Base-by-base conservation (phyloP, 2,797 vertebrate genomes). In the Gymnodraco acuticeps region DNA sequence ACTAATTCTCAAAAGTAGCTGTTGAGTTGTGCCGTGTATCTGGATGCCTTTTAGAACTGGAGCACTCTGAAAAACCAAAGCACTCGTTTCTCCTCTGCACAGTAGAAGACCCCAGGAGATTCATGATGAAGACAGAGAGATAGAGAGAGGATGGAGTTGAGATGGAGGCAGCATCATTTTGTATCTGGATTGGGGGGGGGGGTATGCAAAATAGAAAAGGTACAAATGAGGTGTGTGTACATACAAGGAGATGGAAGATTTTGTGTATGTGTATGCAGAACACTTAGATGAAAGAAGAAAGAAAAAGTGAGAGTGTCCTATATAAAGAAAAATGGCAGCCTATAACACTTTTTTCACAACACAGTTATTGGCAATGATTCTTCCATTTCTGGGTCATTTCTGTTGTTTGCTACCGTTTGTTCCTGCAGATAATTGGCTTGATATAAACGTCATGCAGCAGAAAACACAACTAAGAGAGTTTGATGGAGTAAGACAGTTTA, bases 361-460 rank as follows among this genome's bases (percentile, higher is more conserved):
- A 41, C 3, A 48, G 51, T 68, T 70, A 73, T n/a, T 80, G 68
- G 66, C 59, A 17, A 66, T n/a, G 42, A 50, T 68, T 76, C 31
- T 50, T 78, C 16, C 16, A 52, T 83, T 82, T 88, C 70, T 86
- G 54, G 79, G 81, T 81, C 79, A 80, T 78, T 76, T 71, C 38
- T 75, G 45, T 72, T 70, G 50, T 73, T 70, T 72, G 64, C 47
- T 73, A 65, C 71, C 80, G 58, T 31, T 73, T 78, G 16, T 72
- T 78, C 47, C 84, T 5, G 10, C 51, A 73, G 64, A 84, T 82
- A 91, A 87, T 86, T 88, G 70, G 69, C 23, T 64, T 69, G 64
- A 78, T 59, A 70, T 67, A 77, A 73, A 80, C 17, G 5, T 15
- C 15, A 43, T 20, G 42, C 55, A 76, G 55, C 45, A 66, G 50